Base-by-base conservation (phyloP, 2,888 invertebrate species). In the Noctua comes region DNA sequence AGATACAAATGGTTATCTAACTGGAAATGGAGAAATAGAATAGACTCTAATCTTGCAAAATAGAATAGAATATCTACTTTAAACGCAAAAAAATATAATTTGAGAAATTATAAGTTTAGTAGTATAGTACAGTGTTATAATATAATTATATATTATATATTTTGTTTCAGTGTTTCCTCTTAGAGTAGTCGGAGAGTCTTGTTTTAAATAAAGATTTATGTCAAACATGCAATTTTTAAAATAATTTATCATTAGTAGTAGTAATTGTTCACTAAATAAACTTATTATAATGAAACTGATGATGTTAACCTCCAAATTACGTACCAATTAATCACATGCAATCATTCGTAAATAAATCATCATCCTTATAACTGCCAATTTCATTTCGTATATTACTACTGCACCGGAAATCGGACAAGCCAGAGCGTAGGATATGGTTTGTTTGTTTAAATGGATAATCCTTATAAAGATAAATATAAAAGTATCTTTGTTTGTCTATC, bases 301-400 rank as follows among this genome's bases (percentile, higher is more conserved):
- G 66, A 43, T 10, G 18, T 27, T 16, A 43, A 43, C 43, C 27
- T 66, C n/a, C n/a, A 43, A 75, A 75, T 75, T n/a, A 74, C 31
- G 18, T 31, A 75, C 43, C 4, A 71, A 18, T 43, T n/a, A 80
- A 62, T 36, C n/a, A 36, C 16, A 13, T 80, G 48, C 59, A 69
- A 31, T 51, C 10, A 21, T 4, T 11, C 21, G 31, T 70, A 48
- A 80, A 80, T 80, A 77, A 68, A 59, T 59, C 31, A 59, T 31
- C 11, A 27, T 11, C n/a, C 18, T 10, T 66, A n/a, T 2, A 66
- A 21, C n/a, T 10, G 24, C 18, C 48, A 40, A n/a, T n/a, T 18
- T 1, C 4, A 36, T 62, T 69, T 62, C 62, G n/a, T n/a, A 77
- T 80, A 80, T 62, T 43, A 54, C 13, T 24, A 1, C 3, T n/a